These are phyloP conservation scores for Drosophila demipolita DNA, from an alignment of 2,888 invertebrate genomes.

Conservation along the genomic window DNA sequence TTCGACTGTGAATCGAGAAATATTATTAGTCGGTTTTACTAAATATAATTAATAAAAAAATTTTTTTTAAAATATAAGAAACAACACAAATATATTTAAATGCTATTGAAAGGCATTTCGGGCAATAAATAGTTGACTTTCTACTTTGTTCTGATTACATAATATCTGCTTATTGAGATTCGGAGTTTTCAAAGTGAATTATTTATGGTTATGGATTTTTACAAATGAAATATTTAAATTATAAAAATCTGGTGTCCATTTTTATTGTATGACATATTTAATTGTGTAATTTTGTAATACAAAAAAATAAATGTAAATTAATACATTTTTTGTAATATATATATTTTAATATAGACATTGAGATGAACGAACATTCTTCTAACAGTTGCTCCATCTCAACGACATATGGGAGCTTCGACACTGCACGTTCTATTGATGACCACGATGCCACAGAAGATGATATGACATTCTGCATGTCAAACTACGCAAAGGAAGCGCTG, in stretches of 20 bases:
- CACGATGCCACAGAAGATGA: constrained; percentile 87
- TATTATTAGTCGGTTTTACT: background rate
- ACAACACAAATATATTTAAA: background rate
- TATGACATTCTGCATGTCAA: constrained; percentile 93
- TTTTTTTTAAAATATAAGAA: background rate
- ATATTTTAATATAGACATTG: constrained; percentile 41
- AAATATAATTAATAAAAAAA: background rate
- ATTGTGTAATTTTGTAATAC: no score
- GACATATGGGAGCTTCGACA: constrained; percentile 47
- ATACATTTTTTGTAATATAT: background rate
- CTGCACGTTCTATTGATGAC: constrained; percentile 76
- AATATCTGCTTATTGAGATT: background rate
- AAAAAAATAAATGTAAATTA: background rate
- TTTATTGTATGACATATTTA: no score
- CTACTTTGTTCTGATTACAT: background rate
- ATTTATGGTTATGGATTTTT: background rate
- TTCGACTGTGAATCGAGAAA: background rate
- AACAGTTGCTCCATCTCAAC: constrained; percentile 53
- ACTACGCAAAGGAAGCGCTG: constrained; percentile 94
- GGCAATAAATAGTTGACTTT: background rate
- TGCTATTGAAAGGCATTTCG: background rate
- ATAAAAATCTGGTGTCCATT: background rate
- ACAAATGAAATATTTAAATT: background rate
- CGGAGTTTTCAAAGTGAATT: background rate
- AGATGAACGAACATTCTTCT: constrained; percentile 66